Evolutionary conservation across 1,140 invertebrate genomes (phyloP), one percentile per base, ranked within the genome.

Genomic region (Drosophila bocqueti): DNA sequence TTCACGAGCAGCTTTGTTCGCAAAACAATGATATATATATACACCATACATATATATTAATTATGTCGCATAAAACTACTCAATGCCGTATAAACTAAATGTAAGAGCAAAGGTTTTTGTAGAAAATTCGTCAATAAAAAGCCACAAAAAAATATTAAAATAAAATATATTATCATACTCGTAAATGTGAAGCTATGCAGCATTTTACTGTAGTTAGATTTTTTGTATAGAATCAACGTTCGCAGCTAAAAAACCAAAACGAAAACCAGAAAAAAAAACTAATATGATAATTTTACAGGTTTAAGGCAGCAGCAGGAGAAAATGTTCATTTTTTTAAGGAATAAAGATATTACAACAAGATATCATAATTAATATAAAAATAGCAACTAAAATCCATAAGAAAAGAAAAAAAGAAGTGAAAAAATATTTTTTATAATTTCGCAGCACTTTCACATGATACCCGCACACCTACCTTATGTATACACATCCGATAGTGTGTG

Each of bases 201-300:
- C 74, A 89, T 89, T 89, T 89, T 85, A 85, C 75, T 74, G 85
- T 89, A 90, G 85, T 85, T 89, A 89, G 85, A 85, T 90, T 86
- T 78, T 86, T 82, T 91, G 72, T 83, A 86, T 80, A 91, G 66
- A 78, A 86, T 77, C 79, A 80, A 79, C 76, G 75, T 81, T 90
- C 73, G 79, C 76, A 82, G 69, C 81, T 76, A 82, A 75, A 75
- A 77, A 77, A 72, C 50, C 49, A 43, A 72, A 72, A 85, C 65
- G 43, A 36, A 60, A 60, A 40, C 4, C 64, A 65, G 68, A 24
- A 58, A 21, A 43, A 43, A 72, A 46, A 45, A 64, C 58, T 45
- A 75, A 82, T 76, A 79, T 69, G 59, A 87, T 64, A 67, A 72
- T 76, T 83, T 75, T 86, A 79, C 68, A 85, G 63, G 68, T 73